Conservation (phyloP, 2,113 vertebrate species). For the Psittacula cyanocephala region DNA sequence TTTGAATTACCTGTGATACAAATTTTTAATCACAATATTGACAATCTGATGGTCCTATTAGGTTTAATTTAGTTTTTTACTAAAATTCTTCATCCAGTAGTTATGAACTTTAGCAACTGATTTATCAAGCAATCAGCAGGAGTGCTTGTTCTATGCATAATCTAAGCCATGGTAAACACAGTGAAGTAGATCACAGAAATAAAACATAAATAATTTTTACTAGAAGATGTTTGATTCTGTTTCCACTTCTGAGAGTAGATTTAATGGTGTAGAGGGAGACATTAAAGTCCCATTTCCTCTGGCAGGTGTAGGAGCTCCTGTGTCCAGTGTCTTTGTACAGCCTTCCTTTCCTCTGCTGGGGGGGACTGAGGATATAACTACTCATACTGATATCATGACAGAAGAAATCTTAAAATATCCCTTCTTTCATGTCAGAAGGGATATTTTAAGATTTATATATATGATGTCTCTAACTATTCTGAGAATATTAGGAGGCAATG, state of each 20-base stretch:
- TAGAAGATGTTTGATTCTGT: neutral
- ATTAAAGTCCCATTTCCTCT: neutral
- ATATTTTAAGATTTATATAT: neutral
- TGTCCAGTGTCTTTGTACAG: neutral
- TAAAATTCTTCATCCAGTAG: neutral
- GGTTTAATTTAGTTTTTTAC: neutral
- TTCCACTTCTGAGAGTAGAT: neutral
- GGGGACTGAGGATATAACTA: neutral
- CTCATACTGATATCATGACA: neutral
- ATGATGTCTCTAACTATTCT: neutral
- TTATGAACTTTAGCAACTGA: neutral
- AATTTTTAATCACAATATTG: neutral
- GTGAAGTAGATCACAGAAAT: neutral
- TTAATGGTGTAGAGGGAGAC: neutral
- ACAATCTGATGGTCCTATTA: neutral
- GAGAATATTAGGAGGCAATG: neutral
- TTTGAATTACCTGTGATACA: conserved; percentile 6
- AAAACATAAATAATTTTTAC: neutral
- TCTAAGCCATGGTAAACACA: neutral
- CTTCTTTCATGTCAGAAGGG: neutral
- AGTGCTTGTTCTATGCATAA: neutral
- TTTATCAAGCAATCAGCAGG: neutral
- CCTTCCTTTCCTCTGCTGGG: neutral
- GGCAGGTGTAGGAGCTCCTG: neutral
- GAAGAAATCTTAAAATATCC: neutral